Evolutionary conservation across 2,113 vertebrate species (phyloP).

Genomic region (Odocoileus virginianus): DNA sequence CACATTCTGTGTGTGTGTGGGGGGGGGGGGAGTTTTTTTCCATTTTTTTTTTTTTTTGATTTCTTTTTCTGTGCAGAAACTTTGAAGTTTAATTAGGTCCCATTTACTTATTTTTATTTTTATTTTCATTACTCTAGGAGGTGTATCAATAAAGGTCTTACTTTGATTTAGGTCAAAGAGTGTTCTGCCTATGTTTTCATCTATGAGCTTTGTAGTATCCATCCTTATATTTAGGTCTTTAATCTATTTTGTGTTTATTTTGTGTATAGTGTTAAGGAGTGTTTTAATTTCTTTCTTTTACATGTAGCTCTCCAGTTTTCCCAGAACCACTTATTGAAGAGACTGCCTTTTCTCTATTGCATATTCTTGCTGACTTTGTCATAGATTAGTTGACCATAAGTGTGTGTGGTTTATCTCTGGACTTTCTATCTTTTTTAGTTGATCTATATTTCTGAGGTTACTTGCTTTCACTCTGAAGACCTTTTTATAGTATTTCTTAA

Average conservation of each 20-base stretch:
- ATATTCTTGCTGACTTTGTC: not conserved
- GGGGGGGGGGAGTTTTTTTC: no score
- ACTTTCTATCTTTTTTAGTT: not conserved
- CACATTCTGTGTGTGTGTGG: no score
- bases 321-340: not conserved
- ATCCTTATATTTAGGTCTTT: not conserved
- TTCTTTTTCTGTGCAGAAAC: not conserved
- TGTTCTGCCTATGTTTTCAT: not conserved
- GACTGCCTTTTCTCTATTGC: not conserved
- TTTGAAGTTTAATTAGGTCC: not conserved
- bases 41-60: not conserved
- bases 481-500: not conserved
- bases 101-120: not conserved
- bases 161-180: not conserved
- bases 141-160: not conserved
- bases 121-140: not conserved
- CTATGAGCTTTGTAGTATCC: not conserved
- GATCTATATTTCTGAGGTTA: not conserved
- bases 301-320: not conserved
- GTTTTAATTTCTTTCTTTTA: not conserved
- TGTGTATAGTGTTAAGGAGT: not conserved
- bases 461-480: not conserved
- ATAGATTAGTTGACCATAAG: not conserved
- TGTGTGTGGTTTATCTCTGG: not conserved
- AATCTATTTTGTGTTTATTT: not conserved